Evolutionary conservation across 2,113 vertebrate species (phyloP).

Genomic region (Recurvirostra avosetta): DNA sequence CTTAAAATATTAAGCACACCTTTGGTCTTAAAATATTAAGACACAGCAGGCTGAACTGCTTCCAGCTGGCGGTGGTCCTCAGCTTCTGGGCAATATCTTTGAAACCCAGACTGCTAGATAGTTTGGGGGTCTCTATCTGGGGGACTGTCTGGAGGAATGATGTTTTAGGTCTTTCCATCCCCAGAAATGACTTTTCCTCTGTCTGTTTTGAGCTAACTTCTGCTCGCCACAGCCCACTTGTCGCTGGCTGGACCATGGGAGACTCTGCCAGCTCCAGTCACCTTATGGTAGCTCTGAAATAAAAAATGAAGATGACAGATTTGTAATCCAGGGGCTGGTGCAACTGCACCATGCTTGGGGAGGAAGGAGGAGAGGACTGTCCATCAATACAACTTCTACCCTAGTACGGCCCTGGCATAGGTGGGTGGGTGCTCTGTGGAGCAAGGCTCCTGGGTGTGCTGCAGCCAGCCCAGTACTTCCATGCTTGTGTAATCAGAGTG

Average conservation of each 20-base stretch:
- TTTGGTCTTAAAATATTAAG: neutral
- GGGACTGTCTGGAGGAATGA: neutral
- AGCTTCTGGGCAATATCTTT: neutral
- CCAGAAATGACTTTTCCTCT: neutral
- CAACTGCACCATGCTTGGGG: neutral
- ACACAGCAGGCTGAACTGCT: neutral
- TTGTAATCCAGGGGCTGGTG: neutral
- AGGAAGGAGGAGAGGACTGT: neutral
- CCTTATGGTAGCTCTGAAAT: neutral
- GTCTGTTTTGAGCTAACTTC: neutral
- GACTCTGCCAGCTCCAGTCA: neutral
- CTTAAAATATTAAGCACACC: neutral
- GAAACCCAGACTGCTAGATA: neutral
- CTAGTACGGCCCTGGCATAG: neutral
- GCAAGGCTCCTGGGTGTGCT: neutral
- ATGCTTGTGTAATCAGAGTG: neutral
- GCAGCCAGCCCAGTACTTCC: neutral
- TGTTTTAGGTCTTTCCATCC: neutral
- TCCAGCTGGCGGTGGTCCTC: neutral
- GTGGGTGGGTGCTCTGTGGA: accelerated
- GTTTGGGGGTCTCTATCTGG: neutral
- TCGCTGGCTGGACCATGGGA: neutral
- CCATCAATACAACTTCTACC: accelerated
- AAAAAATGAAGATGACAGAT: neutral
- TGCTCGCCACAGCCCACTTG: accelerated